Conservation (phyloP, 2,888 invertebrate genomes). For the Clanis bilineata region DNA sequence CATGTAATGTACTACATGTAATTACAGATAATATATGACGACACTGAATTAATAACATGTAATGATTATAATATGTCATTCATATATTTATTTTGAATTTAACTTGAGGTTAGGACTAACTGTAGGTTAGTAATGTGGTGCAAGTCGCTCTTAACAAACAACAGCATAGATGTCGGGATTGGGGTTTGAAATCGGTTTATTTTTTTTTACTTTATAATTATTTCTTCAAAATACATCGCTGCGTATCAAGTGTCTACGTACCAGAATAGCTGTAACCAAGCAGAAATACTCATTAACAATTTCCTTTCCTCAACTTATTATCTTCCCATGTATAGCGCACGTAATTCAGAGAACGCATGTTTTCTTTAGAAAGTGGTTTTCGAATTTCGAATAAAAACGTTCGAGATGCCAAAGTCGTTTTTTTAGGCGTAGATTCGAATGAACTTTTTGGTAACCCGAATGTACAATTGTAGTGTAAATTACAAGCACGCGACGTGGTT, state of each 20-base stretch:
- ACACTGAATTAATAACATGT: no score
- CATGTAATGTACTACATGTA: no score
- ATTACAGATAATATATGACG: no score
- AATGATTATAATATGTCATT: no score
- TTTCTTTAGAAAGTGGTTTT: constrained; percentile 8
- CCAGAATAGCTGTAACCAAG: background rate
- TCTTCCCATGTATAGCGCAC: background rate
- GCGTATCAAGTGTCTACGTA: background rate
- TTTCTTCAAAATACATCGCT: background rate
- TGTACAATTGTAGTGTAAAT: constrained; percentile 39
- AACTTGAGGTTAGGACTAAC: no score
- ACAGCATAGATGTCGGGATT: no score
- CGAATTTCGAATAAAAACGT: background rate
- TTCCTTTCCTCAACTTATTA: background rate
- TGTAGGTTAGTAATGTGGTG: no score
- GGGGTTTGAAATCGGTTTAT: background rate
- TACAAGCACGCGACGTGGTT: constrained; percentile 41
- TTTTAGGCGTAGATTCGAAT: constrained; percentile 2
- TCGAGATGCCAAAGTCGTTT: no score
- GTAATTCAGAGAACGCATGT: constrained; percentile 10
- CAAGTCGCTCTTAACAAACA: no score
- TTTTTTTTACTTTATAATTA: background rate
- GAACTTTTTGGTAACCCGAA: constrained; percentile 31
- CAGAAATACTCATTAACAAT: background rate
- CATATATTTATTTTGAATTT: no score